phyloP scores from a whole-genome alignment of 2,797 vertebrate species.

The Telmatherina bonti region DNA sequence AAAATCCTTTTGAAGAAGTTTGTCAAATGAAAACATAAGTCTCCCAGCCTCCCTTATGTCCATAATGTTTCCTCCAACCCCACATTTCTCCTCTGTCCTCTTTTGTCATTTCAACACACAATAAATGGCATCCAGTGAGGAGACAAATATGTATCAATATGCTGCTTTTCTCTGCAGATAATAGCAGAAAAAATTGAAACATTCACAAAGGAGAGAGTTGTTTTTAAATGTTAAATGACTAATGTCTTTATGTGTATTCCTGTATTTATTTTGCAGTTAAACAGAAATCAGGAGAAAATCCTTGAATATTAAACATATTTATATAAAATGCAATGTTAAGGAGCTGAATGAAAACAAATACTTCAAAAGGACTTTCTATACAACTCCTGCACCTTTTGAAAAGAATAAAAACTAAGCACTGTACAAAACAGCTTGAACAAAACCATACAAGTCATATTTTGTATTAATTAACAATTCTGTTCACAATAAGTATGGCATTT shows the following conservation, averaged over 20 bases:
- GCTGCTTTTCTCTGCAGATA: conserved; percentile 35
- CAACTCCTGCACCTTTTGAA: conserved; percentile 22
- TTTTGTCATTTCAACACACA: conserved; percentile 37
- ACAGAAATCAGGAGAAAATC: conserved; percentile 14
- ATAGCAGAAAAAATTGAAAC: conserved; percentile 25
- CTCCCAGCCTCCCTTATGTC: conserved; percentile 14
- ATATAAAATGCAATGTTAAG: conserved; percentile 44
- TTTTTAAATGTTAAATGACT: conserved; percentile 49
- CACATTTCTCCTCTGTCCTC: conserved; percentile 10
- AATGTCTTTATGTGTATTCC: conserved; percentile 46
- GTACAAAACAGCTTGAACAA: conserved; percentile 40
- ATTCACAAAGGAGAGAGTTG: conserved; percentile 32
- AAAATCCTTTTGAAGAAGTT: conserved; percentile 2
- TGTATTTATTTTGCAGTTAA: conserved; percentile 36
- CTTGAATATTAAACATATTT: conserved; percentile 54
- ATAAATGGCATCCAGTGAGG: conserved; percentile 24
- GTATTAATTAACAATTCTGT: conserved; percentile 45
- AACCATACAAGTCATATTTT: conserved; percentile 37
- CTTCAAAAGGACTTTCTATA: conserved; percentile 53
- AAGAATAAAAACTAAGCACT: conserved; percentile 34
- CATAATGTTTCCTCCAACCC: neutral
- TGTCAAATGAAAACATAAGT: conserved; percentile 17
- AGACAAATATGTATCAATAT: conserved; percentile 42
- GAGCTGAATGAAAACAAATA: conserved; percentile 36
- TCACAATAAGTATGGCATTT: conserved; percentile 31